Evolutionary conservation across 1,140 invertebrate genomes (phyloP), one percentile per base, ranked within the genome.

Genomic region (Apis cerana): DNA sequence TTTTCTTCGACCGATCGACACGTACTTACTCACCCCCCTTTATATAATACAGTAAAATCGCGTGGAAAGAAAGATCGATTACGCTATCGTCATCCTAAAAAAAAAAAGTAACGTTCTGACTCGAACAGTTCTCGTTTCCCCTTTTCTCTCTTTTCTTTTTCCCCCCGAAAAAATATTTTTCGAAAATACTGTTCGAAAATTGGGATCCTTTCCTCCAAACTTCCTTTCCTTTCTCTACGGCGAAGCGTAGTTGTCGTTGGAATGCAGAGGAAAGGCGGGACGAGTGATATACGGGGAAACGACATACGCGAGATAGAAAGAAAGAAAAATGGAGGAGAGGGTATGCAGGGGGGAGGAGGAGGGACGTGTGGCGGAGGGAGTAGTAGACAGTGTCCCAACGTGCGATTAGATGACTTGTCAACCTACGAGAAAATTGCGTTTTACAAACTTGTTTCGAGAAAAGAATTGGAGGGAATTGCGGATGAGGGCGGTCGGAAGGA

Each of bases 391-490:
- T 83, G 72, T 85, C 85, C 86, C 80, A 85, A 89, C 85, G 88
- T 89, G 87, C 89, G 92, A 93, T 91, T 91, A 92, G 90, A 92
- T 91, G 91, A 93, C 91, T 93, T 91, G 90, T 92, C 93, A 92
- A 92, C 91, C 92, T 92, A 89, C 87, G 89, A 86, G 91, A 91
- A 92, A 93, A 93, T 93, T 93, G 91, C 92, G 92, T 93, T 93
- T 93, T 93, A 91, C 92, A 93, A 93, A 93, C 93, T 93, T 93
- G 91, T 93, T 93, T 93, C 91, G 90, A 90, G 90, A 89, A 91
- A 93, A 92, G 92, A 93, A 93, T 93, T 93, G 93, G 90, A 92
- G 91, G 85, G 90, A 93, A 92, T 92, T 91, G 92, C 83, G 88
- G 88, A 89, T 72, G 85, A 83, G 88, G 80, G 81, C 50, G 81